Evolutionary conservation across 2,113 vertebrate genomes (phyloP), one percentile per base, ranked within the genome.

Genomic region (Grallaria varia): DNA sequence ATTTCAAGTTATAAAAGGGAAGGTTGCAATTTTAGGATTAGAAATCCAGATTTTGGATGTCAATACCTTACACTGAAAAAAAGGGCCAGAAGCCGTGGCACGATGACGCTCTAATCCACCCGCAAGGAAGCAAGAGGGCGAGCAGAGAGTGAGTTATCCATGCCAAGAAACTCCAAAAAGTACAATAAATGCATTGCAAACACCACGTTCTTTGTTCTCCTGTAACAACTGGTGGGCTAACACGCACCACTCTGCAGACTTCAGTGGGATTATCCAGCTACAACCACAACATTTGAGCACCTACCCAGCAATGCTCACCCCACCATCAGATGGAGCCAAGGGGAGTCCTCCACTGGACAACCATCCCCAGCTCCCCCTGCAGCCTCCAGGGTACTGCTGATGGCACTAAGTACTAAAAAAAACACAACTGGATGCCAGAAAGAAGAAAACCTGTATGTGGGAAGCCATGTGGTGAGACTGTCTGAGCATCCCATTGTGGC

Each of bases 21-120:
- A 90, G 40, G 53, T 4, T 58, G 44, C 69, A 79, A 97, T 95
- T 96, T 91, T 39, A 73, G 84, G 89, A 92, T 94, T 79, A 94
- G 37, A 84, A 90, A 84, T 56, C 39, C 9, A 0, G 40, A 67
- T 78, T 95, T 93, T 86, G 42, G 39, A 93, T 71, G 92, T 56
- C 76, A 93, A 35, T 45, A 45, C 35, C 9, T 82, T 22, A 30
- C 0, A 0, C 3, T 2, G 8, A 90, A n/a, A 28, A 28, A 89
- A 76, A 58, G 35, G 53, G 25, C 44, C 62, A 84, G 50, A 17
- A 80, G 55, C 63, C 78, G 21, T 2, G 42, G 73, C 18, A 88
- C 0, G 0, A 50, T 4, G 5, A 53, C 0, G 0, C n/a, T 76
- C 59, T 74, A 85, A 91, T 67, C 82, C 33, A 83, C 16, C 33